A percentile compares a stretch with the other conserved stretches of the same genome.
Evolutionary conservation across 2,113 vertebrate genomes (phyloP).

Genomic region (Clarias gariepinus): DNA sequence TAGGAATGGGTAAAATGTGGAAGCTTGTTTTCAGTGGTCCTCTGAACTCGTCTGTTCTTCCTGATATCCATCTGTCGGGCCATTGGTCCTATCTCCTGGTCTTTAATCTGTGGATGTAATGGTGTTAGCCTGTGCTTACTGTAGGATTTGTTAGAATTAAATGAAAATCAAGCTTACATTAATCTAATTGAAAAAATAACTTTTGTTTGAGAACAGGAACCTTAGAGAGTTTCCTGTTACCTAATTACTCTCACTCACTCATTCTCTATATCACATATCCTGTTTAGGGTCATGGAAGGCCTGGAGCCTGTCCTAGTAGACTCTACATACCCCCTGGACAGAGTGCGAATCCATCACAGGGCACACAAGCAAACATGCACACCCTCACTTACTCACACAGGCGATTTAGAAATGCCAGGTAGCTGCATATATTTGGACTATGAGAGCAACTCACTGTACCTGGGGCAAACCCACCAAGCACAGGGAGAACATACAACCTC

Average conservation of each 20-base stretch:
- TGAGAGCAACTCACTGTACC: no score
- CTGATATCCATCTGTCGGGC: conserved; percentile 5
- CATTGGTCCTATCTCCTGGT: not conserved
- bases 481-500: no score
- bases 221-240: not conserved
- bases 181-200: not conserved
- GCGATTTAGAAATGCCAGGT: no score
- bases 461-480: no score
- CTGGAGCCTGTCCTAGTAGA: no score
- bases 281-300: no score
- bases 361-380: no score
- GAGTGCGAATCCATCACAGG: no score
- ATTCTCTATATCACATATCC: no score
- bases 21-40: not conserved
- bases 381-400: no score
- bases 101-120: conserved; percentile 13
- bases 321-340: no score
- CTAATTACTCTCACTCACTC: not conserved
- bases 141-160: conserved; percentile 6
- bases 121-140: not conserved
- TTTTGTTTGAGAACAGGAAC: not conserved
- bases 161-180: not conserved
- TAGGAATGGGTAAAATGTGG: conserved; percentile 40
- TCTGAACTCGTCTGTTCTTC: not conserved
- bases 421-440: no score